phyloP scores from a whole-genome alignment of 2,888 invertebrate species.

The Bellardia bayeri region DNA sequence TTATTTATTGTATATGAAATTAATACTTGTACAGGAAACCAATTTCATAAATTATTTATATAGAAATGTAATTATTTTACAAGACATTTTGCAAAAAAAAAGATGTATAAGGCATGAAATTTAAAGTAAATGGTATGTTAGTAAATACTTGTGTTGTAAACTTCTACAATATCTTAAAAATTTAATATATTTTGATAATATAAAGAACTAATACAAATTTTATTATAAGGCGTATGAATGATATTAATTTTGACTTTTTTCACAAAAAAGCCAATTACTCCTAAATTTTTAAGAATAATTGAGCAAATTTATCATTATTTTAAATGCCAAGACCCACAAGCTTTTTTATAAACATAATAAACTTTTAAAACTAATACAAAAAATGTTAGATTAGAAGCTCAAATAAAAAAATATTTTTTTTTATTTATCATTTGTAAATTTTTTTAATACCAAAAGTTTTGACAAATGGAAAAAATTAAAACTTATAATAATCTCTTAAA shows the following conservation, averaged over 20 bases:
- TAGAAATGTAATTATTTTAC: conserved; percentile 1
- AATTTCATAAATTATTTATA: conserved; percentile 4
- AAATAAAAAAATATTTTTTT: neutral
- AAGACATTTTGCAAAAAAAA: neutral
- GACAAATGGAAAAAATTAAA: too few relatives aligned
- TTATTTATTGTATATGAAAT: too few relatives aligned
- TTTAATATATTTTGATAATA: neutral
- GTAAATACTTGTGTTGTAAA: neutral
- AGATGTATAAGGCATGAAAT: neutral
- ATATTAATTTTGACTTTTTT: neutral
- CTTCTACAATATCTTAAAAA: neutral
- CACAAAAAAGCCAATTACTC: neutral
- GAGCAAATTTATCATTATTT: neutral
- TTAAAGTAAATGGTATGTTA: too few relatives aligned
- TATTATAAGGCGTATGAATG: neutral
- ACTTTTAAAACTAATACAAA: neutral
- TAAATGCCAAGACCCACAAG: neutral
- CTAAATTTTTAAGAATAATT: neutral
- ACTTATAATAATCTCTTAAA: too few relatives aligned
- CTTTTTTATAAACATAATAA: neutral
- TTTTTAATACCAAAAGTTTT: too few relatives aligned
- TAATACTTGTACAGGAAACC: neutral
- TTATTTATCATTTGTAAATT: too few relatives aligned
- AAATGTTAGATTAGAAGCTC: neutral
- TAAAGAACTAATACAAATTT: neutral